Evolutionary conservation across 2,113 vertebrate genomes (phyloP), one percentile per base, ranked within the genome.

Genomic region (Caracal caracal): DNA sequence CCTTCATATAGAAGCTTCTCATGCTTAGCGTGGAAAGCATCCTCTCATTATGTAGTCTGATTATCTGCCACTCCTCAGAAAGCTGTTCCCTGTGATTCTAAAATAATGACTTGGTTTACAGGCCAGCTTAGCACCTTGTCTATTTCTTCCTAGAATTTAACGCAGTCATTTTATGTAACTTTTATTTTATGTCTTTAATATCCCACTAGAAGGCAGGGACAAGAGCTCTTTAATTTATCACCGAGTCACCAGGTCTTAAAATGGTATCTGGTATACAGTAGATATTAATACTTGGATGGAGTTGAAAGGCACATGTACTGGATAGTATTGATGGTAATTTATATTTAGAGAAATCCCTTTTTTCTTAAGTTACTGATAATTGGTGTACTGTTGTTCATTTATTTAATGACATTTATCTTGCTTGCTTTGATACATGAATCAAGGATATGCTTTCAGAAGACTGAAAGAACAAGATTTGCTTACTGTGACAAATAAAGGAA

Each of bases 401-500:
- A 68, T 73, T 76, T 94, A 63, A 35, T 68, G 33, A 47, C 61
- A 83, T n/a, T 88, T 71, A 56, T 93, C 37, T 53, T 53, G n/a
- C 24, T 93, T 97, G 37, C 10, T 94, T 94, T 66, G 81, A 66
- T n/a, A 35, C 7, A 30, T 68, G n/a, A 65, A 53, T 71, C 51
- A n/a, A 81, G 51, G 40, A 13, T 84, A 65, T 68, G 76, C n/a
- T 89, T 90, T 78, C 90, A 95, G 37, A 63, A 90, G 65, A 92
- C 24, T 33, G 33, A 37, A 53, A 37, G 28, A 61, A 40, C 7
- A 84, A 80, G n/a, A 70, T 73, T 70, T 83, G 28, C 59, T 95
- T 95, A 88, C 13, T 73, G 1, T 70, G 33, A 75, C 22, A 66
- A 76, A 49, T 33, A 88, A 88, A 68, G 30, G 22, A 47, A 86